Conservation (phyloP, 2,113 vertebrate species). For the Callithrix jacchus region DNA sequence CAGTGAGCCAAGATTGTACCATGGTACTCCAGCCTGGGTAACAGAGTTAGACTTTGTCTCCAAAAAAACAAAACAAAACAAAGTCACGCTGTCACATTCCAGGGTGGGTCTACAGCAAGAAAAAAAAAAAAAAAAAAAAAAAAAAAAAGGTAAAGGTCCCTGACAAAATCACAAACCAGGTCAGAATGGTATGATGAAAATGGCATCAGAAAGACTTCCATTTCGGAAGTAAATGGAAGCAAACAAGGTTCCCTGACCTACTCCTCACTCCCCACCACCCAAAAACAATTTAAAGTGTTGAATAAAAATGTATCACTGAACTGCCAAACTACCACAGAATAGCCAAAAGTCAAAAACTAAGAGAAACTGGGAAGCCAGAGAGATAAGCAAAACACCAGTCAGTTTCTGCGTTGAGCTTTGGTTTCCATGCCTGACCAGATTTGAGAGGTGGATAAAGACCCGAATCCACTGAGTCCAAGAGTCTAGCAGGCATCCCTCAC, state of each 20-base stretch:
- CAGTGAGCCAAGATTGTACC: too few species aligned
- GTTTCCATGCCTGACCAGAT: not conserved
- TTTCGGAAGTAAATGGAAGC: too few species aligned
- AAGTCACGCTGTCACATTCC: too few species aligned
- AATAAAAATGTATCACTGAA: not conserved
- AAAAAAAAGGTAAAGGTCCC: too few species aligned
- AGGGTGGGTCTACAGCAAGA: too few species aligned
- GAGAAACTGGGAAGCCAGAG: not conserved
- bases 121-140: too few species aligned
- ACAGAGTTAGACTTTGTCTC: too few species aligned
- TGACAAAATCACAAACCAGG: not conserved
- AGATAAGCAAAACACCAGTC: not conserved
- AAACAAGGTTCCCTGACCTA: not conserved
- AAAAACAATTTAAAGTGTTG: not conserved
- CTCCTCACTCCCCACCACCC: not conserved
- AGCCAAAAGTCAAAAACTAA: not conserved
- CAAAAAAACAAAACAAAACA: too few species aligned
- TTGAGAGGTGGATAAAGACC: not conserved
- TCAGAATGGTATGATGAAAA: not conserved
- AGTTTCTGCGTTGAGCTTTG: not conserved
- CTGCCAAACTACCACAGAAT: not conserved
- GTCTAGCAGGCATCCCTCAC: not conserved
- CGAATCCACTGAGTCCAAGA: too few species aligned
- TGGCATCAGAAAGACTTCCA: not conserved
- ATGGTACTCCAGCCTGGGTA: too few species aligned